A percentile compares a stretch with the other conserved stretches of the same genome.
phyloP scores from a whole-genome alignment of 2,113 vertebrate genomes.

The Protobothrops flavoviridis region DNA sequence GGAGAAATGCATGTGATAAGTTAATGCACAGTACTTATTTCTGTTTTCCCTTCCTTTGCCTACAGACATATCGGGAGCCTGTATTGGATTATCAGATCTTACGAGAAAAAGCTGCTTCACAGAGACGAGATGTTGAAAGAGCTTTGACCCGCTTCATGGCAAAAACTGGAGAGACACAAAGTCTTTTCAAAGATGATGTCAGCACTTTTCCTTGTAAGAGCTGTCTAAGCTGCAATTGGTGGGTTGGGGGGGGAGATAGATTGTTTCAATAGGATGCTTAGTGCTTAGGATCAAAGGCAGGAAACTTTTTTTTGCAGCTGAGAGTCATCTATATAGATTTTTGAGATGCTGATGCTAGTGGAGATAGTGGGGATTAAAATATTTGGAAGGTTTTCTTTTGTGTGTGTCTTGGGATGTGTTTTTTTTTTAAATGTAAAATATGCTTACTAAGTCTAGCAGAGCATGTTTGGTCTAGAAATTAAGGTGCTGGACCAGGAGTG shows the following conservation, averaged over 20 bases:
- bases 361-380: not conserved
- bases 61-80: slow-evolving; percentile 90
- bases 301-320: not conserved
- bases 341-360: not conserved
- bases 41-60: not conserved
- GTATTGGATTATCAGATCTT: slow-evolving; percentile 94
- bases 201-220: slow-evolving; percentile 90
- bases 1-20: not conserved
- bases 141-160: slow-evolving; percentile 98
- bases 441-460: not conserved
- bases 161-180: slow-evolving; percentile 95
- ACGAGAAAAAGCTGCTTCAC: slow-evolving; percentile 91
- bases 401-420: not conserved
- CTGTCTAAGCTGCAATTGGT: not conserved
- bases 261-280: not conserved
- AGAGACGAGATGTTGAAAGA: slow-evolving; percentile 91
- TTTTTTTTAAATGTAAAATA: not conserved
- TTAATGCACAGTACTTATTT: not conserved
- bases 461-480: not conserved
- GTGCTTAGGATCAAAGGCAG: not conserved
- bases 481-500: not conserved
- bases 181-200: slow-evolving; percentile 94
- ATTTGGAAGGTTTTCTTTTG: not conserved
- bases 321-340: not conserved
- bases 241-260: not conserved